Conservation (phyloP, 92 coral and sea anemone species). For the Phenganax subtilis region DNA sequence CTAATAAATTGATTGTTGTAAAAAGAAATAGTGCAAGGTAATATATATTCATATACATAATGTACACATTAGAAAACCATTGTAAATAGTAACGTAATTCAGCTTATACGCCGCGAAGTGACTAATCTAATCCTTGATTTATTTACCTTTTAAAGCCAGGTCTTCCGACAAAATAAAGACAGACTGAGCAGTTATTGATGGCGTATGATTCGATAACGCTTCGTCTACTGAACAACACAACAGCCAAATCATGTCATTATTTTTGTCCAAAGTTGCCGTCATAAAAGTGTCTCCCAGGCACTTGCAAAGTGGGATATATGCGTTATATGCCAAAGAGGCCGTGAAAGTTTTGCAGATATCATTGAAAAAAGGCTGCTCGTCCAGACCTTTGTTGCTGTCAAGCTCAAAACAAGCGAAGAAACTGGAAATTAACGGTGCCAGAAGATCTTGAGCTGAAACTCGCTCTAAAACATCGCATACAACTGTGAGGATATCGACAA, state of each 20-base stretch:
- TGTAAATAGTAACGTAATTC: too few species aligned
- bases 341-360: slow-evolving; percentile 85
- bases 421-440: slow-evolving; percentile 75
- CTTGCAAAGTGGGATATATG: slow-evolving; percentile 76
- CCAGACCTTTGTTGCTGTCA: slow-evolving; percentile 44
- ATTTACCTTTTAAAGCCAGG: too few species aligned
- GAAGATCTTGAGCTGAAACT: slow-evolving; percentile 70
- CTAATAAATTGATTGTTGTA: too few species aligned
- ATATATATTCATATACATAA: too few species aligned
- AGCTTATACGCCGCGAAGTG: too few species aligned
- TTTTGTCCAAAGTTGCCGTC: slow-evolving; percentile 61
- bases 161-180: slow-evolving; percentile 26
- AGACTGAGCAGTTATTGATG: slow-evolving; percentile 40
- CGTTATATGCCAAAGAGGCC: slow-evolving; percentile 87
- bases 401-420: slow-evolving; percentile 88
- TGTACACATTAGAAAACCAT: too few species aligned
- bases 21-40: too few species aligned
- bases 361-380: slow-evolving; percentile 58
- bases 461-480: slow-evolving; percentile 84
- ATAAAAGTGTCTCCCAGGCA: slow-evolving; percentile 92
- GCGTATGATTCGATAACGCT: slow-evolving; percentile 45
- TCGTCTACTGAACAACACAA: slow-evolving; percentile 86
- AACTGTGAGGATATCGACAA: slow-evolving; percentile 70
- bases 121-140: too few species aligned
- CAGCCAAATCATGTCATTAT: slow-evolving; percentile 93